Conservation (phyloP, 2,797 vertebrate species). For the Buphagus erythrorhynchus region DNA sequence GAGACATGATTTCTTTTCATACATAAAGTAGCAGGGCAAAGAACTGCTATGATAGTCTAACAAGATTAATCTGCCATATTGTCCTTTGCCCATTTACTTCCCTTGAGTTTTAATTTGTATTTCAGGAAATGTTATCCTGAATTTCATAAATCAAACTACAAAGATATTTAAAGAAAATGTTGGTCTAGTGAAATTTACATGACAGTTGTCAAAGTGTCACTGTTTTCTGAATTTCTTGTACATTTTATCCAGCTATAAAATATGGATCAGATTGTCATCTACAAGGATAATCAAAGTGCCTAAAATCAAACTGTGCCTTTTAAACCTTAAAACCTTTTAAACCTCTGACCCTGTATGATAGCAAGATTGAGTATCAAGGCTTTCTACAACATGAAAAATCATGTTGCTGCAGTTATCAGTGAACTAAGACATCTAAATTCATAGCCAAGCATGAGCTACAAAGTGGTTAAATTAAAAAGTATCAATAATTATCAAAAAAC, state of each 20-base stretch:
- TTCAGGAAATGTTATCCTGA: neutral
- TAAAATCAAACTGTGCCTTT: neutral
- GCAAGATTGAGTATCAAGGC: neutral
- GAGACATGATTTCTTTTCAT: neutral
- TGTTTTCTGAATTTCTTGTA: neutral
- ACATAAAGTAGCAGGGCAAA: neutral
- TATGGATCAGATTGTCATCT: neutral
- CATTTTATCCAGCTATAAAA: neutral
- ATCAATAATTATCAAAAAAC: neutral
- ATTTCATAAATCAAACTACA: neutral
- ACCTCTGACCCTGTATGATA: neutral
- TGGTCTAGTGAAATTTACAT: neutral
- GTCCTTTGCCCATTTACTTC: neutral
- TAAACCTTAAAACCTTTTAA: neutral
- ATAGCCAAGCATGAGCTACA: neutral
- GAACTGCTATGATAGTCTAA: neutral
- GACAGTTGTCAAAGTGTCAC: neutral
- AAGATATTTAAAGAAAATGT: neutral
- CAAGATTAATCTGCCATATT: neutral
- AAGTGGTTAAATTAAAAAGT: neutral
- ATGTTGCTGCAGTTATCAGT: neutral
- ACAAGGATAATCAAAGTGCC: neutral
- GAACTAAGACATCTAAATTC: neutral
- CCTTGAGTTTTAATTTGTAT: neutral
- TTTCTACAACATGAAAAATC: neutral